Percentiles rank a stretch among this genome's conserved stretches.
Conservation (phyloP, 2,113 vertebrate genomes). For the Phalacrocorax pelagicus region DNA sequence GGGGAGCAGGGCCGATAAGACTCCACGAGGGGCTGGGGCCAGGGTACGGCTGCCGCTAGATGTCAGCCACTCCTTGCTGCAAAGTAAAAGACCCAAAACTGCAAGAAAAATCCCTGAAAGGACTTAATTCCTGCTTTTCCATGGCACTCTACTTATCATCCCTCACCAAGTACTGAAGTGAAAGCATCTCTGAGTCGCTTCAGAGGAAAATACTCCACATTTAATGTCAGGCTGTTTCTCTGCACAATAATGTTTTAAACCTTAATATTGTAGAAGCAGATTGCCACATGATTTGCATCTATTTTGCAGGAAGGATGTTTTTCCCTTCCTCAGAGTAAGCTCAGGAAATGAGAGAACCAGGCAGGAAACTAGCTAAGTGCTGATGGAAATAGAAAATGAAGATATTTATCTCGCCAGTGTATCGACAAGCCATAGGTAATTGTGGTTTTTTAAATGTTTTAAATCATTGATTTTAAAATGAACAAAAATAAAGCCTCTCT, state of each 20-base stretch:
- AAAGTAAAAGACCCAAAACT: neutral
- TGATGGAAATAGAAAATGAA: constrained; percentile 68
- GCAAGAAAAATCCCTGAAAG: neutral
- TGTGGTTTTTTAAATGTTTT: constrained; percentile 7
- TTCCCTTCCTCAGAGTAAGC: constrained; percentile 64
- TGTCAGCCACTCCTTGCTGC: constrained; percentile 56
- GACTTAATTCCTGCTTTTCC: neutral
- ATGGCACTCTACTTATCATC: neutral
- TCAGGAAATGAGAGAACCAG: constrained; percentile 74
- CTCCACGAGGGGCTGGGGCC: neutral
- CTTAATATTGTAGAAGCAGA: constrained; percentile 46
- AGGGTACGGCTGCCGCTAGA: constrained; percentile 53
- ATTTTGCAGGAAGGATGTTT: constrained; percentile 73
- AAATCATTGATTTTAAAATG: neutral
- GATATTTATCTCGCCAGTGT: neutral
- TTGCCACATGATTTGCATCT: constrained; percentile 54
- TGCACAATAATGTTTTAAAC: neutral
- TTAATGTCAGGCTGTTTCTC: neutral
- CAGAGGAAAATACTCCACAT: neutral
- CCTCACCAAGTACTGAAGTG: neutral
- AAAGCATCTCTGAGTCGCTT: neutral
- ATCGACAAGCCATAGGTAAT: neutral
- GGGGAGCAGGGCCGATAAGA: neutral
- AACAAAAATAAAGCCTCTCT: neutral
- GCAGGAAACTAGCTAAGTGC: constrained; percentile 72